These are phyloP conservation scores for Drosophila ogumai DNA, from an alignment of 1,140 invertebrate genomes.

Conservation along the genomic window DNA sequence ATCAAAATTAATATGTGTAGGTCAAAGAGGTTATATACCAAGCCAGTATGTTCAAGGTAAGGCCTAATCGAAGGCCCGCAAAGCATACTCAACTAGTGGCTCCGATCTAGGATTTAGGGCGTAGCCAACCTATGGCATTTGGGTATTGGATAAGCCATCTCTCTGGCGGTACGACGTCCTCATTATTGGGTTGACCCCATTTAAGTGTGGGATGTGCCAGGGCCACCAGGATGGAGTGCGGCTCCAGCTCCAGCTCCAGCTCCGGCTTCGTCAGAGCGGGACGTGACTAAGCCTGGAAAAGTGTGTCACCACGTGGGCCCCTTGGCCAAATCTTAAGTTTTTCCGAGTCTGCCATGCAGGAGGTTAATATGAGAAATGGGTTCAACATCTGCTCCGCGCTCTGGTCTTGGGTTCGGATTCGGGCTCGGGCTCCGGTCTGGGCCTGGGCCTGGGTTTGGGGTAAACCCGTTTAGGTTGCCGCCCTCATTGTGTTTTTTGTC, in stretches of 20 bases:
- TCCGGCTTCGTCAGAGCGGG: slow-evolving; percentile 21
- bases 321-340: slow-evolving; percentile 37
- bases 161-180: slow-evolving; percentile 27
- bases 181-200: slow-evolving; percentile 46
- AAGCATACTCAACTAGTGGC: slow-evolving; percentile 34
- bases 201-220: slow-evolving; percentile 33
- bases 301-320: slow-evolving; percentile 63
- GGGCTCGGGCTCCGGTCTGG: slow-evolving; percentile 10
- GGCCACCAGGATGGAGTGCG: slow-evolving; percentile 22
- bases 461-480: slow-evolving; percentile 75
- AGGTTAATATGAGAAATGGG: slow-evolving; percentile 70
- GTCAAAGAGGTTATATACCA: slow-evolving; percentile 41
- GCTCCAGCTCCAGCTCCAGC: slow-evolving; percentile 7
- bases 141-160: slow-evolving; percentile 34
- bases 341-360: slow-evolving; percentile 33
- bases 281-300: slow-evolving; percentile 43
- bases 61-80: slow-evolving; percentile 27
- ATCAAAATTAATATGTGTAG: slow-evolving; percentile 48
- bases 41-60: slow-evolving; percentile 32
- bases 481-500: slow-evolving; percentile 60
- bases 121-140: slow-evolving; percentile 38
- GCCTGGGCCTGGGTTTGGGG: slow-evolving; percentile 41
- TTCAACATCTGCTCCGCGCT: slow-evolving; percentile 69
- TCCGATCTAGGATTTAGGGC: slow-evolving; percentile 43
- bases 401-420: slow-evolving; percentile 27